phyloP scores from a whole-genome alignment of 2,888 invertebrate species.

The Sminthurinus aureus region DNA sequence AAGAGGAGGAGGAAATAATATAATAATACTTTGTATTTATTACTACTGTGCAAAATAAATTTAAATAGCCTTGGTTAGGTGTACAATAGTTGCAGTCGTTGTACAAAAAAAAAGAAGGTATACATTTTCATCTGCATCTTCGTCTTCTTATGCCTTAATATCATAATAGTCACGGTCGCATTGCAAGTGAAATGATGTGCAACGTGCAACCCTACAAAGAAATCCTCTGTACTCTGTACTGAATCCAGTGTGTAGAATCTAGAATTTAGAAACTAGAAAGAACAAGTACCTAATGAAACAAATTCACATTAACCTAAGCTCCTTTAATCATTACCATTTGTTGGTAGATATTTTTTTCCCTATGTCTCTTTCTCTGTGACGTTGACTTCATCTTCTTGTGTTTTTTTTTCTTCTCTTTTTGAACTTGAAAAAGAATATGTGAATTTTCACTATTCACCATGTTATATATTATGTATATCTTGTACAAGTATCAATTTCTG shows the following conservation, averaged over 20 bases:
- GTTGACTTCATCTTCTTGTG: background rate
- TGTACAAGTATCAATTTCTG: too few species aligned
- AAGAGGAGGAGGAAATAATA: background rate
- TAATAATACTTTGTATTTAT: background rate
- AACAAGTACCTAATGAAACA: background rate
- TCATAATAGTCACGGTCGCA: constrained; percentile 10
- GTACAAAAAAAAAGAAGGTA: too few species aligned
- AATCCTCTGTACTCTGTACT: background rate
- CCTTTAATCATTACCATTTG: constrained; percentile 28
- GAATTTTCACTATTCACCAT: too few species aligned
- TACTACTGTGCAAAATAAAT: background rate
- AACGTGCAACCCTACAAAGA: constrained; percentile 17
- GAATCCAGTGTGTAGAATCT: too few species aligned
- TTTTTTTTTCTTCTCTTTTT: background rate
- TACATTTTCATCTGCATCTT: background rate
- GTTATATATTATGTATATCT: too few species aligned
- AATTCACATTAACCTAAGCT: background rate
- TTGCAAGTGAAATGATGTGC: constrained; percentile 25
- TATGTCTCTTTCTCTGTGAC: background rate
- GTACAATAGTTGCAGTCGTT: background rate
- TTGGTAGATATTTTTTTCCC: background rate
- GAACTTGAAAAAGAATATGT: too few species aligned
- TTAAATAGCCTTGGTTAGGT: background rate
- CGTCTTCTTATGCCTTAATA: background rate
- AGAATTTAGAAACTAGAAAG: too few species aligned